Base-by-base conservation (phyloP, 2,888 invertebrate species). In the Nomada hirtipes region DNA sequence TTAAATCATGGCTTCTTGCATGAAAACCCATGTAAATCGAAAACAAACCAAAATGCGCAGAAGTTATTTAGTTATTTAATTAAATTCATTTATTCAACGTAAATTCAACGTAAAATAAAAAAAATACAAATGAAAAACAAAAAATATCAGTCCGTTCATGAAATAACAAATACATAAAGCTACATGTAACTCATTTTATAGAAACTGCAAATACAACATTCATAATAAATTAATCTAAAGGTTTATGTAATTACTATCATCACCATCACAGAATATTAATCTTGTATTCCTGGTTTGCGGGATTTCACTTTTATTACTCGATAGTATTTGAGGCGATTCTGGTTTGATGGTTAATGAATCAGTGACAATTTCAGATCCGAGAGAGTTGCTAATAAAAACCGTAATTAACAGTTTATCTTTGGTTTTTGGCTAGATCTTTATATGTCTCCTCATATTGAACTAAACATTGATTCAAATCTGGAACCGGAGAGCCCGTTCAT, bases 321-420 rank as follows among this genome's bases (percentile, higher is more conserved):
- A 53, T 55, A 64, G 29, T 52, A 29, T 13, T 52, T 65, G 67
- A 36, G 4, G 53, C 53, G 53, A 70, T 70, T 70, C 29, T n/a
- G 18, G 60, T 70, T 60, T 2, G 60, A 60, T 60, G 60, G 9
- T 60, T n/a, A 50, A 70, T 50, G 70, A 70, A 60, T 70, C 59
- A 60, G 60, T 18, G 11, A 57, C 59, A 69, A 69, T 50, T 59
- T 59, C 26, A 68, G 55, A 55, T 68, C n/a, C 55, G 68, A 9
- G 53, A 68, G 15, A 18, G 42, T 55, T 68, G 42, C 55, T 68
- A 68, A 50, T 69, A 47, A 69, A 69, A 69, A 59, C 47, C 57
- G 59, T 69, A 47, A 69, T 59, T 69, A 69, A 59, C 59, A 60
- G 36, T 60, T 26, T 26, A 20, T 18, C n/a, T 53, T 53, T 53